Evolutionary conservation across 2,113 vertebrate genomes (phyloP), one percentile per base, ranked within the genome.

Genomic region (Cinclus mexicanus): DNA sequence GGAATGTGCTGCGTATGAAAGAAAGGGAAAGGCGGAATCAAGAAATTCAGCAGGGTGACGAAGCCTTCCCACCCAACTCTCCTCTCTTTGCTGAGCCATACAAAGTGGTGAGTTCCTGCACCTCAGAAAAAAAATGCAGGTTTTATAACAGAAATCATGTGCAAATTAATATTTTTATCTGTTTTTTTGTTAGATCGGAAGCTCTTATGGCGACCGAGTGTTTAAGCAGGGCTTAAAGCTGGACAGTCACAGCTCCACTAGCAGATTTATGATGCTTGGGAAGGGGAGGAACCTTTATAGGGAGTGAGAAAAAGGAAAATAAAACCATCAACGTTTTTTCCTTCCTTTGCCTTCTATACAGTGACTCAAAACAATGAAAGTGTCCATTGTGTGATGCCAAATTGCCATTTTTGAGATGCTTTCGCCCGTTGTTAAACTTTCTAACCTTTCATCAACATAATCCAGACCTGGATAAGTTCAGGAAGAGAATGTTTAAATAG

Each of bases 1-100:
- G 99, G 98, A 99, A 99, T 99, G 99, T 99, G 98, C 99, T 99
- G 98, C 99, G 99, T 98, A 99, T 99, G 99, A 99, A 99, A 99
- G 99, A 98, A 98, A 97, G 98, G 98, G 98, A 98, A 97, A 98
- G 98, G 97, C 98, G 98, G 85, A 98, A 98, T 97, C 98, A 98
- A 96, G 98, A 98, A 97, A 98, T 98, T 95, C 98, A 99, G 81
- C 99, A 99, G 98, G 99, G 99, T 80, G 99, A 99, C 98, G 99
- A 99, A 98, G 98, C 99, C 97, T 99, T 99, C 97, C 98, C 99
- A 96, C 99, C 99, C 72, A 99, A 98, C 97, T 99, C 99, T 96
- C 99, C 99, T 97, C 99, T 99, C 96, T 99, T 99, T 98, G 99
- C 99, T 93, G 99, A 99, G 90, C 99, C 99, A 1, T 99, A 99